These are phyloP conservation scores for Quadroppia sp. DNA, from an alignment of 2,888 invertebrate genomes.

Conservation along the genomic window DNA sequence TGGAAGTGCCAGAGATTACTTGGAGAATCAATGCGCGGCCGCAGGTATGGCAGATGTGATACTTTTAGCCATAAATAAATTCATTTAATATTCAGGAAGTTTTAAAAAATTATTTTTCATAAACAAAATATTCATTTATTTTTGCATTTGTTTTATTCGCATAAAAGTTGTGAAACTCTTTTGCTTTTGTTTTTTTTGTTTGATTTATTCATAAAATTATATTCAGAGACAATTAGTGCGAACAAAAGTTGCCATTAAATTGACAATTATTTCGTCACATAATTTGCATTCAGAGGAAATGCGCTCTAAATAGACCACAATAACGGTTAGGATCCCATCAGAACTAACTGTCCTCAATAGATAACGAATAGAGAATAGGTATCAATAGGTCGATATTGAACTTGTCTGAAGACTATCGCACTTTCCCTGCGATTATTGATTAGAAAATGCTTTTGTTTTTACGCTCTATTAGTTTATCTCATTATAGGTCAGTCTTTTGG, in stretches of 20 bases:
- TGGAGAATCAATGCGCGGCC: constrained; percentile 58
- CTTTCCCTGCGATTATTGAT: too few relatives aligned
- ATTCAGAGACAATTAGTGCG: neutral
- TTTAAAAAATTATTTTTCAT: neutral
- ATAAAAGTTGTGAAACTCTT: neutral
- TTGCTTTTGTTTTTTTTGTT: neutral
- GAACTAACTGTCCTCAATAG: neutral
- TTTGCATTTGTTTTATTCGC: neutral
- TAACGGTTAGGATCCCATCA: too few relatives aligned
- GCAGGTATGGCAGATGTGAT: constrained; percentile 46
- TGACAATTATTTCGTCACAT: neutral
- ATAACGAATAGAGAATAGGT: neutral
- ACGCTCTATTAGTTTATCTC: too few relatives aligned
- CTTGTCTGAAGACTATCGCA: too few relatives aligned
- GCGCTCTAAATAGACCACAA: neutral
- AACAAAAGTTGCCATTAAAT: neutral
- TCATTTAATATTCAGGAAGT: constrained; percentile 12
- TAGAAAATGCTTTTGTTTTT: too few relatives aligned
- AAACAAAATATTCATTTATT: neutral
- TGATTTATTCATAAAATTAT: neutral
- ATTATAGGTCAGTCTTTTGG: too few relatives aligned
- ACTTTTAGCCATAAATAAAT: neutral
- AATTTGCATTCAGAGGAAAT: constrained; percentile 27
- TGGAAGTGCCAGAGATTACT: constrained; percentile 56
- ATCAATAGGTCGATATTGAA: constrained; percentile 7